phyloP scores from a whole-genome alignment of 2,113 vertebrate species.

The Rhinolophus sinicus region DNA sequence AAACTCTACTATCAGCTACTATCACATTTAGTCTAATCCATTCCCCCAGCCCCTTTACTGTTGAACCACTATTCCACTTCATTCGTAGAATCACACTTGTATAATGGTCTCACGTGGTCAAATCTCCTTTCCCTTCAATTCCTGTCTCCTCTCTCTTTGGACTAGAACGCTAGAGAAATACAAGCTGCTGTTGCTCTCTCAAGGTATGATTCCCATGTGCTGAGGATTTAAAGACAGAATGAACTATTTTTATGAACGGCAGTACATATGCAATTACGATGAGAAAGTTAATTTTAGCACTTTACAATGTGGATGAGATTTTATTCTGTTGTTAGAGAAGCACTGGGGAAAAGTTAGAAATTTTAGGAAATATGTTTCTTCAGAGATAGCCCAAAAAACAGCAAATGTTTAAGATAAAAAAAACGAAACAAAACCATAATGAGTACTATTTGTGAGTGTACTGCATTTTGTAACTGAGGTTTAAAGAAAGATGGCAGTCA shows the following conservation, averaged over 20 bases:
- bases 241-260: conserved; percentile 70
- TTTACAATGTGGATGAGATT: conserved; percentile 39
- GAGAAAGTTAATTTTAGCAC: conserved; percentile 54
- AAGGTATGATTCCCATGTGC: conserved; percentile 56
- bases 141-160: conserved; percentile 16
- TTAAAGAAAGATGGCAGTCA: conserved; percentile 11
- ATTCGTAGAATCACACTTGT: neutral
- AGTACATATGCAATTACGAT: conserved; percentile 68
- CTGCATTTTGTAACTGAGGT: conserved; percentile 49
- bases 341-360: neutral
- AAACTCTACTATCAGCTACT: conserved; percentile 1
- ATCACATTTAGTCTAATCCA: neutral
- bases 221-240: neutral
- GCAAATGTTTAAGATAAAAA: conserved; percentile 1
- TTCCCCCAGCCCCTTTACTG: neutral
- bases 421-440: neutral
- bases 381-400: conserved; percentile 42
- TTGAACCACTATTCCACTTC: neutral
- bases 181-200: conserved; percentile 59
- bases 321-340: conserved; percentile 9
- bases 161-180: conserved; percentile 53
- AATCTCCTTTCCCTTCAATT: conserved; percentile 49
- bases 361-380: conserved; percentile 44
- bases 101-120: neutral
- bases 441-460: conserved; percentile 42